These are phyloP conservation scores for Amphimedon queenslandica DNA, from an alignment of 37 sponge, comb jelly and placozoan genomes.

Conservation along the genomic window DNA sequence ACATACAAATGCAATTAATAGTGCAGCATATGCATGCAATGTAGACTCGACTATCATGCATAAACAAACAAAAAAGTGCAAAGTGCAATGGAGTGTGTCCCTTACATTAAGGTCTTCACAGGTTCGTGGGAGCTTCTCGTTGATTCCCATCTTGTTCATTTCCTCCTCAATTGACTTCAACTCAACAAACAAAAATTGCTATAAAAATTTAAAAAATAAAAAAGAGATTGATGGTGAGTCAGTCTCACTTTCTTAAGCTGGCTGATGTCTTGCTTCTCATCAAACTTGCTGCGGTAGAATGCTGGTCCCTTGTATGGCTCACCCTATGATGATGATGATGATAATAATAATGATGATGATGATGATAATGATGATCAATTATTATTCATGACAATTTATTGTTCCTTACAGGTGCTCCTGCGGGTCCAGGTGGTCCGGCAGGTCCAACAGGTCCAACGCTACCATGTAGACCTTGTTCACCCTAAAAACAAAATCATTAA, in stretches of 20 bases:
- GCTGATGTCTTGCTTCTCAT: constrained; percentile 29
- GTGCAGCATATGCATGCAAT: too few species aligned
- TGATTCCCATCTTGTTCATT: constrained; percentile 6
- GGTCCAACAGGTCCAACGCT: constrained; percentile 24
- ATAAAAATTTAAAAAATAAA: background rate
- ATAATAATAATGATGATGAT: too few species aligned
- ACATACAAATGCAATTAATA: too few species aligned
- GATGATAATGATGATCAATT: too few species aligned
- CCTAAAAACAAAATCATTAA: too few species aligned
- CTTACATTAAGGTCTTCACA: constrained; percentile 50
- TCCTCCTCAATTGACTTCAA: constrained; percentile 42
- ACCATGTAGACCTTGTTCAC: constrained; percentile 9
- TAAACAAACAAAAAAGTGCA: too few species aligned
- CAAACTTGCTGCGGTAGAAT: constrained; percentile 38
- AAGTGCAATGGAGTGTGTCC: too few species aligned
- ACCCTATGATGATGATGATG: too few species aligned
- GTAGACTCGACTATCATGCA: too few species aligned
- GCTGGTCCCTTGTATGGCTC: constrained; percentile 31
- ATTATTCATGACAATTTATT: background rate
- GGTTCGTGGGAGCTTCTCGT: constrained; percentile 17
- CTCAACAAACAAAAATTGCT: constrained; percentile 68
- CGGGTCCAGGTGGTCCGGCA: constrained; percentile 34
- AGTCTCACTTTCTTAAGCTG: constrained; percentile 30
- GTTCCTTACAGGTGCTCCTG: constrained; percentile 51
- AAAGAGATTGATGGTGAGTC: background rate